Percentiles rank a stretch among this genome's conserved stretches.
Conservation (phyloP, 1,140 invertebrate species). For the Danaus melanippus region DNA sequence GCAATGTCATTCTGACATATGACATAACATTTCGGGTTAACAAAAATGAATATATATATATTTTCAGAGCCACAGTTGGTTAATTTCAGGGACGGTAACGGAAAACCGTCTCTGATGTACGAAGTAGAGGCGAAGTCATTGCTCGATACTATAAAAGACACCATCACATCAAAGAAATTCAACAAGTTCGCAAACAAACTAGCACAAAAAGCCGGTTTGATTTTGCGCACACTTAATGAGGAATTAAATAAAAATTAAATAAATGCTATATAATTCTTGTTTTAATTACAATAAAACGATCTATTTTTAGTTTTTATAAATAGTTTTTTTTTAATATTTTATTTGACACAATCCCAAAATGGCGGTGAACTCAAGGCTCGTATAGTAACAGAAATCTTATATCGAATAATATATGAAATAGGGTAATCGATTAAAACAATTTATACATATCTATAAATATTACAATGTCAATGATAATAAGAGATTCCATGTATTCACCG, state of each 20-base stretch:
- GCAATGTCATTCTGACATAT: neutral
- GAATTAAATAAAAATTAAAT: constrained; percentile 11
- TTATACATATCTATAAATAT: too few relatives aligned
- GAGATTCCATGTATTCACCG: too few relatives aligned
- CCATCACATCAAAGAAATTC: constrained; percentile 24
- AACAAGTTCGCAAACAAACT: constrained; percentile 22
- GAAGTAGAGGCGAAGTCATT: constrained; percentile 29
- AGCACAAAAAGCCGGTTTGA: constrained; percentile 13
- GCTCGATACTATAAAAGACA: constrained; percentile 19
- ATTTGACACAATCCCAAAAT: too few relatives aligned
- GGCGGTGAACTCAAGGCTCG: too few relatives aligned
- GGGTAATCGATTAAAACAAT: too few relatives aligned
- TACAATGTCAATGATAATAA: too few relatives aligned
- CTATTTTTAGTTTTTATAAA: too few relatives aligned
- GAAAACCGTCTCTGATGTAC: constrained; percentile 32
- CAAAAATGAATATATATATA: constrained; percentile 1
- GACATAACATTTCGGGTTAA: neutral
- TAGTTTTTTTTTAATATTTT: too few relatives aligned
- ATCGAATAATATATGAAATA: too few relatives aligned
- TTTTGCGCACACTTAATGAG: constrained; percentile 15
- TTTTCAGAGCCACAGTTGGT: constrained; percentile 42
- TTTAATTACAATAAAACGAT: too few relatives aligned
- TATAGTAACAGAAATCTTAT: too few relatives aligned
- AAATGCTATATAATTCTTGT: too few relatives aligned
- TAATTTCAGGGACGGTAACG: constrained; percentile 26